These are phyloP conservation scores for Synanthedon formicaeformis DNA, from an alignment of 2,888 invertebrate genomes.

Conservation along the genomic window DNA sequence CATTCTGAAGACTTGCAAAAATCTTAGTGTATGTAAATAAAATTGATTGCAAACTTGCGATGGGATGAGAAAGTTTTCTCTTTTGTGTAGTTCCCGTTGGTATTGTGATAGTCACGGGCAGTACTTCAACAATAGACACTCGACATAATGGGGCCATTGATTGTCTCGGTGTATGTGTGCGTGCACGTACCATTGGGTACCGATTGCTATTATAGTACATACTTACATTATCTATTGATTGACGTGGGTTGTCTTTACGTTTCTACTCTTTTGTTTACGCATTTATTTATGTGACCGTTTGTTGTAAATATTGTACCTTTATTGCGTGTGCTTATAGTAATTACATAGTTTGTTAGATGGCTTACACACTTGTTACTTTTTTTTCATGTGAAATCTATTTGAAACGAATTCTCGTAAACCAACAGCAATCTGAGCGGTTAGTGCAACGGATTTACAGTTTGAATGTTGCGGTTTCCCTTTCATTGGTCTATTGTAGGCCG, in stretches of 20 bases:
- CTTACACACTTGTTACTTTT: too few relatives aligned
- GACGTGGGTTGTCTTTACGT: background rate
- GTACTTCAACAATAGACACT: slow-evolving; percentile 57
- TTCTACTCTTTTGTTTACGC: background rate
- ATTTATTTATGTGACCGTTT: background rate
- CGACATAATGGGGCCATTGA: slow-evolving; percentile 64
- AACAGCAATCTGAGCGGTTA: too few relatives aligned
- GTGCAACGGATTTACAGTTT: too few relatives aligned
- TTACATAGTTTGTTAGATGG: too few relatives aligned
- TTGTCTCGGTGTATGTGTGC: slow-evolving; percentile 48
- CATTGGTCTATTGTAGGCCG: too few relatives aligned
- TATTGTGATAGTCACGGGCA: slow-evolving; percentile 58
- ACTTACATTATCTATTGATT: background rate
- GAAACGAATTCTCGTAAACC: too few relatives aligned
- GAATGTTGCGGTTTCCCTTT: too few relatives aligned
- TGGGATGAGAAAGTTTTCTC: slow-evolving; percentile 39
- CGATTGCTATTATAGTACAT: slow-evolving; percentile 4
- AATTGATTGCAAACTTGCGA: slow-evolving; percentile 7
- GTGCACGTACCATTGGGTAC: slow-evolving; percentile 38
- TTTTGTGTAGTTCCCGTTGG: slow-evolving; percentile 40
- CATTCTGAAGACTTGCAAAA: too few relatives aligned
- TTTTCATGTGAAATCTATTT: too few relatives aligned
- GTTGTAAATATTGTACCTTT: background rate
- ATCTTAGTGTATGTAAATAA: background rate
- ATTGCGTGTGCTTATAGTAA: too few relatives aligned